Base-by-base conservation (phyloP, 2,888 invertebrate species). In the Lasius fuliginosus region DNA sequence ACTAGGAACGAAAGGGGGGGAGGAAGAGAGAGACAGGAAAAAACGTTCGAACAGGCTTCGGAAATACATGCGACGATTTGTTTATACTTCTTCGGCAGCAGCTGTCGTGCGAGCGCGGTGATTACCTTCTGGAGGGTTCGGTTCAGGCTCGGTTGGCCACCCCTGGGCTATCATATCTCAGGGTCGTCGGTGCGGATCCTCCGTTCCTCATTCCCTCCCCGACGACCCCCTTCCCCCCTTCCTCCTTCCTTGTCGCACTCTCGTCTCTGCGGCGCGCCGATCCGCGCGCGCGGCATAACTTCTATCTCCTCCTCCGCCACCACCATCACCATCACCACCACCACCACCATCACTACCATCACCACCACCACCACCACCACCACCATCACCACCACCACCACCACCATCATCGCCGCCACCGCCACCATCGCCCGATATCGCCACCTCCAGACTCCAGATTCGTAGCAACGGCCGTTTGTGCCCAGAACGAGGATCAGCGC, bases 111-210 rank as follows among this genome's bases (percentile, higher is more conserved):
- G 42, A 64, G 75, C 15, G 58, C 15, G 58, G 27, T 60, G 60
- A 33, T 46, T 81, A 60, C 27, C 33, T 81, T 73, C 46, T 12
- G 18, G 3, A 23, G 60, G 46, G 23, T 46, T 46, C 71, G 46
- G 18, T 18, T 73, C 46, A 23, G 46, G 71, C 42, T 68, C 69
- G 56, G 60, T 81, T 81, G 79, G 73, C 79, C 79, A 81, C 79
- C 79, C 73, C 79, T 81, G 79, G 46, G 91, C 93, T 93, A 93
- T 93, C 93, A 91, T 93, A 93, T 93, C 93, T 93, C 93, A 93
- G 92, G 91, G 91, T 91, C 91, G 91, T 88, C 86, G 88, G 87
- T 89, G 86, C 90, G 88, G 89, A 90, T 89, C 87, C 85, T 84
- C 89, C 79, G 82, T 81, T 83, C 86, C 89, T 81, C 87, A 84